Evolutionary conservation across 2,888 invertebrate species (phyloP).

Genomic region (Leucophenga maculata): DNA sequence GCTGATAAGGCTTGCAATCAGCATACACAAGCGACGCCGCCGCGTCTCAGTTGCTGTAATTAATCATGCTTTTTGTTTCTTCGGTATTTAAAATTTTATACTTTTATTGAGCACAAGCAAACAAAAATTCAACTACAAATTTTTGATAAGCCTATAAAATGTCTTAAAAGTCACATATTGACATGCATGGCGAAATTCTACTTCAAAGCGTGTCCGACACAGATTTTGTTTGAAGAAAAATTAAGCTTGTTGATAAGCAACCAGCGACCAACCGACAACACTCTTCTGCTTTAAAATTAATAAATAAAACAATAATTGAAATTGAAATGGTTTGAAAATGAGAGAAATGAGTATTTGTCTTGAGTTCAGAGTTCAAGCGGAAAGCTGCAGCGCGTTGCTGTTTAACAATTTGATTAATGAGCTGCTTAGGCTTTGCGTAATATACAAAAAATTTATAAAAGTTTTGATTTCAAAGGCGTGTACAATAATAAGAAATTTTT

Average conservation of each 20-base stretch:
- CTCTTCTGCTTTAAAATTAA: not conserved
- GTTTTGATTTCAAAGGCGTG: not conserved
- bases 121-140: conserved; percentile 29
- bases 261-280: no score
- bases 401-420: conserved; percentile 63
- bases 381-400: no score
- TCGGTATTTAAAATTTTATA: conserved; percentile 37
- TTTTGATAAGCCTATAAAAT: conserved; percentile 58
- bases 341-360: conserved; percentile 36
- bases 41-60: conserved; percentile 26
- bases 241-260: no score
- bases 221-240: no score
- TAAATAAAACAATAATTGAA: conserved; percentile 22
- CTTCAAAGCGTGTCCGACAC: no score
- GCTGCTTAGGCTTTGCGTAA: conserved; percentile 8
- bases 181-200: conserved; percentile 55
- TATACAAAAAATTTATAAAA: no score
- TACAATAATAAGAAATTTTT: conserved; percentile 32
- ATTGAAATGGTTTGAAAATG: conserved; percentile 24
- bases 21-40: not conserved
- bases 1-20: conserved; percentile 29
- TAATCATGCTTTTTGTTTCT: conserved; percentile 40
- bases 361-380: no score
- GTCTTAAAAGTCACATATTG: conserved; percentile 44
- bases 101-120: conserved; percentile 28